phyloP scores from a whole-genome alignment of 2,113 vertebrate species.

The Sturnus vulgaris region DNA sequence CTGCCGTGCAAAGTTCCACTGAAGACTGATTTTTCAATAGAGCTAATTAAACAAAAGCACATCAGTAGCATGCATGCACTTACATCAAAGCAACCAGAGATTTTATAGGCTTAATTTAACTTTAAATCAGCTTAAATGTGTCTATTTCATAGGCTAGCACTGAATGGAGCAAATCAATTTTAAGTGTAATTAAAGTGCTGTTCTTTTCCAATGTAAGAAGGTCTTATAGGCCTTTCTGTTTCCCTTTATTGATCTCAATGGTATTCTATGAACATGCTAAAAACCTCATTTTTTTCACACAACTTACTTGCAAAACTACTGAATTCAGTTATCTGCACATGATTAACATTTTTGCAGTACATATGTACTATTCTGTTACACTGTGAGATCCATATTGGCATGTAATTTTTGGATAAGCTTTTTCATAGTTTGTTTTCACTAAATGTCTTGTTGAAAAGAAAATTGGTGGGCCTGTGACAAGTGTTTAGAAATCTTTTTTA shows the following conservation, averaged over 20 bases:
- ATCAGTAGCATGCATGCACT: background rate
- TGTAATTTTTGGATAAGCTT: background rate
- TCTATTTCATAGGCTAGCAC: background rate
- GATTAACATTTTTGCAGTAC: background rate
- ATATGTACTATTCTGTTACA: background rate
- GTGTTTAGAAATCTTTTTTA: background rate
- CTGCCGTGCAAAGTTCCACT: background rate
- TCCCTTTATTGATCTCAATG: background rate
- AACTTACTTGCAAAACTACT: background rate
- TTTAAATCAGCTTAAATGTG: background rate
- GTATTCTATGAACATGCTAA: background rate
- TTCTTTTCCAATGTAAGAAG: background rate
- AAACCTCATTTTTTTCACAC: background rate
- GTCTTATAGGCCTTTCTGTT: background rate
- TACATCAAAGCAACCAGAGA: background rate
- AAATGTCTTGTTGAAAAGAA: conserved; percentile 6
- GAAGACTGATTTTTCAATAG: background rate
- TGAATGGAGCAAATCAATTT: background rate
- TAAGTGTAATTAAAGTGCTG: background rate
- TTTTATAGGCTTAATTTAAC: background rate
- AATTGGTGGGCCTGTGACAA: background rate
- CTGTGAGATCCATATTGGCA: background rate
- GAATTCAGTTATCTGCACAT: background rate
- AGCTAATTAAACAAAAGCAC: background rate
- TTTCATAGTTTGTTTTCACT: background rate